A percentile compares a stretch with the other conserved stretches of the same genome.
These are phyloP conservation scores for Pandemis cinnamomeana DNA, from an alignment of 2,888 invertebrate species.

Conservation along the genomic window DNA sequence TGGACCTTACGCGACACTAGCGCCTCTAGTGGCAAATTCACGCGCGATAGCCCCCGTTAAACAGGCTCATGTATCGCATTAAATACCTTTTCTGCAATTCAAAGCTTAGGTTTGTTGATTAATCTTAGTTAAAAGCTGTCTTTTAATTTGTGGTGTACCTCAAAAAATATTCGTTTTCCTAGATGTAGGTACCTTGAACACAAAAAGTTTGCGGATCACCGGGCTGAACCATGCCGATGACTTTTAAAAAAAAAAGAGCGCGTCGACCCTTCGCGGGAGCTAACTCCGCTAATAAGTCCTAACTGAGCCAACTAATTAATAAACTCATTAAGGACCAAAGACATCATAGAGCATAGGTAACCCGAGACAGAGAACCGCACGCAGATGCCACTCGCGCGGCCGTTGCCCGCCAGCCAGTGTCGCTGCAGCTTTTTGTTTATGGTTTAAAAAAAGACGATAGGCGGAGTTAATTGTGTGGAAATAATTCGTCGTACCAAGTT, in stretches of 20 bases:
- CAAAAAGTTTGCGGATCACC: too few species aligned
- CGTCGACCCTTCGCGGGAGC: conserved; percentile 31
- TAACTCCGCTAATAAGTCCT: conserved; percentile 16
- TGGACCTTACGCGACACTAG: too few species aligned
- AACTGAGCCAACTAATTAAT: conserved; percentile 18
- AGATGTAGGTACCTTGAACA: too few species aligned
- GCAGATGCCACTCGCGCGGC: conserved; percentile 69
- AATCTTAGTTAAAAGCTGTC: too few species aligned
- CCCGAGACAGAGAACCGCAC: conserved; percentile 67
- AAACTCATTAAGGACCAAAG: conserved; percentile 59
- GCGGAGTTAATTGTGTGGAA: background rate
- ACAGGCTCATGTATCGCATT: too few species aligned
- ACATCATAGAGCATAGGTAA: conserved; percentile 62
- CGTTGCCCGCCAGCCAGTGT: conserved; percentile 68
- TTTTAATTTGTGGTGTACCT: too few species aligned
- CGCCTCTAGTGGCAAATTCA: too few species aligned
- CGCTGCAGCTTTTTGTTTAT: conserved; percentile 51
- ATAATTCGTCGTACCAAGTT: background rate
- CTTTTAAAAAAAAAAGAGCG: background rate
- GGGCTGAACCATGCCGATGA: too few species aligned
- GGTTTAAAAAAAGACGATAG: conserved; percentile 7
- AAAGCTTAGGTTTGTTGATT: too few species aligned
- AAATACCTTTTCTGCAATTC: too few species aligned
- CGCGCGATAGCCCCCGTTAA: too few species aligned
- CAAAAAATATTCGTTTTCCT: too few species aligned